phyloP scores from a whole-genome alignment of 1,140 invertebrate genomes.

The Tetramorium simillimum region DNA sequence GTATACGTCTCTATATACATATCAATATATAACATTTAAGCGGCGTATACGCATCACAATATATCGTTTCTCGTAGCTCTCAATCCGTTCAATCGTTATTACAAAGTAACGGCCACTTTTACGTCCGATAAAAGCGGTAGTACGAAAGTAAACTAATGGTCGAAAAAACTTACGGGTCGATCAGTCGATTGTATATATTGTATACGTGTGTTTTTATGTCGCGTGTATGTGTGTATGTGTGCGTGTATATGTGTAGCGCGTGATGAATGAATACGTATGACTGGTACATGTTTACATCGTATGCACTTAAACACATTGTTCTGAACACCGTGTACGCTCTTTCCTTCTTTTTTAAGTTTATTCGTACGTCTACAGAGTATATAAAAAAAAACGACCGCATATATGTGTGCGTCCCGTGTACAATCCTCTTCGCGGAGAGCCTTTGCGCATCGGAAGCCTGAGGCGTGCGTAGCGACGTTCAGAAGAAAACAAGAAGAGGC shows the following conservation, averaged over 20 bases:
- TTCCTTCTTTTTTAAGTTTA: slow-evolving; percentile 17
- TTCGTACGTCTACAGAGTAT: slow-evolving; percentile 41
- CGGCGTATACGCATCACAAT: slow-evolving; percentile 71
- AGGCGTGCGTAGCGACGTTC: not conserved
- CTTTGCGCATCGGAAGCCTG: not conserved
- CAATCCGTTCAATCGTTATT: slow-evolving; percentile 36
- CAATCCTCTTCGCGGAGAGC: not conserved
- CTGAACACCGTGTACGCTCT: slow-evolving; percentile 25
- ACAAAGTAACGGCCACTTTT: slow-evolving; percentile 66
- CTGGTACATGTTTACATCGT: slow-evolving; percentile 66
- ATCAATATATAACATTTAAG: slow-evolving; percentile 74
- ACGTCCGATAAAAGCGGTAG: slow-evolving; percentile 73
- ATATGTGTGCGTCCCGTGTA: slow-evolving; percentile 1
- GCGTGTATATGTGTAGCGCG: slow-evolving; percentile 34
- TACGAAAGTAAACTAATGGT: slow-evolving; percentile 75
- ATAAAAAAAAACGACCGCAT: slow-evolving; percentile 23
- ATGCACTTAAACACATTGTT: slow-evolving; percentile 44
- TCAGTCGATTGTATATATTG: slow-evolving; percentile 71
- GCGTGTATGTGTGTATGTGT: slow-evolving; percentile 45
- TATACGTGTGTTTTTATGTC: slow-evolving; percentile 9
- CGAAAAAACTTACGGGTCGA: slow-evolving; percentile 65
- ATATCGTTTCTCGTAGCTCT: slow-evolving; percentile 44
- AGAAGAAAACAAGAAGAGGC: slow-evolving; percentile 3
- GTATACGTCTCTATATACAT: slow-evolving; percentile 58
- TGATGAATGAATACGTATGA: slow-evolving; percentile 69